Conservation (phyloP, 2,888 invertebrate genomes). For the Carpatolechia fugitivella region DNA sequence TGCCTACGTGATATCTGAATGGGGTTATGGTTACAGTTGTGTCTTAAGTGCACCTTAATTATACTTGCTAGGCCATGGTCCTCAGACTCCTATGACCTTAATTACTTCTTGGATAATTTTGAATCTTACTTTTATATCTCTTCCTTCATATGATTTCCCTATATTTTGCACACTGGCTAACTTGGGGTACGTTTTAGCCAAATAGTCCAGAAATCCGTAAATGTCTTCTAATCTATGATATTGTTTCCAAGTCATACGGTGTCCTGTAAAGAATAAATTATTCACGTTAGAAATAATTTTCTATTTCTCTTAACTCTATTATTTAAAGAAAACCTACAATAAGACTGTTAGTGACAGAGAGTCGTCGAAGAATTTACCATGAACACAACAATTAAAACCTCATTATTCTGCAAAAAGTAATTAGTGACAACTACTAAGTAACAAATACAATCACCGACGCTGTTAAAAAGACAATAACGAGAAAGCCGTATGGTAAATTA, state of each 20-base stretch:
- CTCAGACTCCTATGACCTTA: not conserved
- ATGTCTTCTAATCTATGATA: constrained; percentile 89
- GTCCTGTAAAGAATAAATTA: constrained; percentile 43
- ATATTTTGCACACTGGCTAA: constrained; percentile 86
- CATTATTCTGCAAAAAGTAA: constrained; percentile 7
- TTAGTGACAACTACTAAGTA: constrained; percentile 17
- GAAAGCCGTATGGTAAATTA: constrained; percentile 9
- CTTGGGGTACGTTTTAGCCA: constrained; percentile 87
- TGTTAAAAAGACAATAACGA: constrained; percentile 6
- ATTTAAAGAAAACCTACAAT: not conserved
- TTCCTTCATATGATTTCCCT: constrained; percentile 86
- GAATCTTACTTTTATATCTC: constrained; percentile 82
- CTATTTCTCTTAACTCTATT: too few relatives aligned
- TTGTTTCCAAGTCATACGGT: constrained; percentile 87
- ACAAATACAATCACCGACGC: constrained; percentile 20
- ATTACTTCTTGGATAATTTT: not conserved
- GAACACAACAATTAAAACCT: not conserved
- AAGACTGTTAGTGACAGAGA: not conserved
- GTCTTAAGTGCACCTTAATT: not conserved
- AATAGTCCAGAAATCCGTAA: constrained; percentile 86
- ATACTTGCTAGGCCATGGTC: constrained; percentile 4
- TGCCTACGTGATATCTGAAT: not conserved
- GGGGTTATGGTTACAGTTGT: not conserved
- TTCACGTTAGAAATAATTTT: not conserved
- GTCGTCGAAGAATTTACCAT: not conserved